Evolutionary conservation across 2,888 invertebrate species (phyloP).

Genomic region (Drosophila multiciliata): DNA sequence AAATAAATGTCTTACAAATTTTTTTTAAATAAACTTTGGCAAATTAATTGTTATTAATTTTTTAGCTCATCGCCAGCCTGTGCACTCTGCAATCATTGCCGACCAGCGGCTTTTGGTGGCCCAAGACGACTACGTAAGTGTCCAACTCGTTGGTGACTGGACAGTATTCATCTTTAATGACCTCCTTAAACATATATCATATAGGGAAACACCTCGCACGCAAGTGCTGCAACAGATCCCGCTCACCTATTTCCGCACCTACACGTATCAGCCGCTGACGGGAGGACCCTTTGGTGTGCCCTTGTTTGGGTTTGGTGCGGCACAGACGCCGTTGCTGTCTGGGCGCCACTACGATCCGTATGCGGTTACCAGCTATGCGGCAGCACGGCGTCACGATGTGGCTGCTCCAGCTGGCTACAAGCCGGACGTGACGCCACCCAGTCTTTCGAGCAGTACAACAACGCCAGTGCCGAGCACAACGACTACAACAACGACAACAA

Average conservation of each 20-base stretch:
- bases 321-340: constrained; percentile 71
- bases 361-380: constrained; percentile 64
- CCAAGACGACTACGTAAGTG: constrained; percentile 76
- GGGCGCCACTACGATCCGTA: constrained; percentile 71
- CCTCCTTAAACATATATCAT: background rate
- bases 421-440: constrained; percentile 61
- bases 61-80: constrained; percentile 47
- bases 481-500: constrained; percentile 40
- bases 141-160: background rate
- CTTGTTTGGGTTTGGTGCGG: constrained; percentile 72
- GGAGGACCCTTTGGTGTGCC: constrained; percentile 75
- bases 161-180: background rate
- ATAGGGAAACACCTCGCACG: constrained; percentile 67
- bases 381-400: constrained; percentile 58
- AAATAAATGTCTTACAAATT: background rate
- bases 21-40: background rate
- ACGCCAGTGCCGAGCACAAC: constrained; percentile 37
- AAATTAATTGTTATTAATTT: background rate
- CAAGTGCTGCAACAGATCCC: constrained; percentile 82
- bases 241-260: constrained; percentile 84
- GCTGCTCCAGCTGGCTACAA: constrained; percentile 23
- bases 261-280: constrained; percentile 83
- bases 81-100: constrained; percentile 16
- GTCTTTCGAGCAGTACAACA: constrained; percentile 27
- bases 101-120: constrained; percentile 79